phyloP scores from a whole-genome alignment of 37 sponge, comb jelly and placozoan genomes.

The Amphimedon queenslandica region DNA sequence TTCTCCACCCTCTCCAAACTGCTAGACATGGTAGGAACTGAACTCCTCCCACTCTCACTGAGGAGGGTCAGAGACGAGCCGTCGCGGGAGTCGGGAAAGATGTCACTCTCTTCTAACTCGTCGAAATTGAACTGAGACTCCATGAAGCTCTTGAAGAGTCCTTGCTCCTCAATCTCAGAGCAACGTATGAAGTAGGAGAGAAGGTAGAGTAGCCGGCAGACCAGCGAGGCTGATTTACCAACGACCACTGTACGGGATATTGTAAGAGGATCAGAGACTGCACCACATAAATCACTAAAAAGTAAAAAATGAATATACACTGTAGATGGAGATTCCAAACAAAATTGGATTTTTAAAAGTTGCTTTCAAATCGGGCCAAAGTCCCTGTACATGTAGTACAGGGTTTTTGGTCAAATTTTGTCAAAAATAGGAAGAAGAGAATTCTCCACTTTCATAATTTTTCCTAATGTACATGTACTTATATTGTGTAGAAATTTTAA shows the following conservation, averaged over 20 bases:
- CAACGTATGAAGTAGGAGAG: constrained; percentile 83
- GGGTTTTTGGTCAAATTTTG: too few relatives aligned
- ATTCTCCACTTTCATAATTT: too few relatives aligned
- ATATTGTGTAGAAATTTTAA: too few relatives aligned
- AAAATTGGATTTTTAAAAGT: too few relatives aligned
- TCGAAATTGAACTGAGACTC: neutral
- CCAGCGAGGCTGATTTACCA: constrained; percentile 29
- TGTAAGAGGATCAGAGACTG: constrained; percentile 44
- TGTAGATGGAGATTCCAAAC: too few relatives aligned
- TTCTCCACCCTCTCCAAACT: neutral
- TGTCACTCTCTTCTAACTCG: constrained; percentile 9
- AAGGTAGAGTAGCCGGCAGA: constrained; percentile 58
- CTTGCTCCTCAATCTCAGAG: constrained; percentile 43
- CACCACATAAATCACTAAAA: constrained; percentile 66
- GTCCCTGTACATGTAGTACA: too few relatives aligned
- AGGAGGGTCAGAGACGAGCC: constrained; percentile 20
- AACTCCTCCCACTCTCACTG: constrained; percentile 23
- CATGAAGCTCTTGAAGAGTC: neutral
- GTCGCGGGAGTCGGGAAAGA: constrained; percentile 8
- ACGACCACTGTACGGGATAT: constrained; percentile 65
- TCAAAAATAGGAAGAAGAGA: too few relatives aligned
- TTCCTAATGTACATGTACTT: too few relatives aligned
- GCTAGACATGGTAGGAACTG: neutral
- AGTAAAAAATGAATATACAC: too few relatives aligned
- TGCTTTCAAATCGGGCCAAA: too few relatives aligned